Conservation (phyloP, 1,140 invertebrate genomes). For the Camponotus pennsylvanicus region DNA sequence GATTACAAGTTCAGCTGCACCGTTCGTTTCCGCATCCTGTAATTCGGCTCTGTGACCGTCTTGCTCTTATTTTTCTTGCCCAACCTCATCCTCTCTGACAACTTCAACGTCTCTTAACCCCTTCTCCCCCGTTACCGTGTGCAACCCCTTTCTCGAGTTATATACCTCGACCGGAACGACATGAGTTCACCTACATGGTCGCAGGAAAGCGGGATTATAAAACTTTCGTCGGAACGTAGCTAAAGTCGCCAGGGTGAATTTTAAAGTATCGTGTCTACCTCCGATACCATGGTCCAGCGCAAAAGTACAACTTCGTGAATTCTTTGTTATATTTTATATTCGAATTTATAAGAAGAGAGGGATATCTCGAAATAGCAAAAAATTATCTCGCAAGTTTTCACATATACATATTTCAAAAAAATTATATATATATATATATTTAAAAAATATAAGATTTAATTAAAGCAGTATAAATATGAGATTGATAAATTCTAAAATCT, state of each 20-base stretch:
- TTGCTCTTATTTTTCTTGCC: conserved; percentile 52
- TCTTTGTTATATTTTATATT: conserved; percentile 73
- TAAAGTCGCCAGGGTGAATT: conserved; percentile 72
- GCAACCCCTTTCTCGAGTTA: conserved; percentile 36
- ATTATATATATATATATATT: neutral
- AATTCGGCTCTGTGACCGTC: conserved; percentile 45
- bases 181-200: conserved; percentile 64
- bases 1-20: conserved; percentile 53
- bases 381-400: neutral
- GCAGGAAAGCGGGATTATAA: conserved; percentile 74
- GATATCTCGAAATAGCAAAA: conserved; percentile 5
- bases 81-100: conserved; percentile 40
- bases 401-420: neutral
- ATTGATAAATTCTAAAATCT: neutral
- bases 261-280: conserved; percentile 68
- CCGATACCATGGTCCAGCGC: conserved; percentile 33
- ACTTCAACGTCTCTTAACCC: conserved; percentile 49
- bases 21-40: conserved; percentile 56
- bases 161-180: conserved; percentile 51
- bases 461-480: neutral
- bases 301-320: conserved; percentile 67
- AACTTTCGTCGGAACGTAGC: conserved; percentile 72
- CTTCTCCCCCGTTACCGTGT: conserved; percentile 2
- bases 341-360: conserved; percentile 29
- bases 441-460: neutral